Base-by-base conservation (phyloP, 2,797 vertebrate genomes). In the Mycteria americana region DNA sequence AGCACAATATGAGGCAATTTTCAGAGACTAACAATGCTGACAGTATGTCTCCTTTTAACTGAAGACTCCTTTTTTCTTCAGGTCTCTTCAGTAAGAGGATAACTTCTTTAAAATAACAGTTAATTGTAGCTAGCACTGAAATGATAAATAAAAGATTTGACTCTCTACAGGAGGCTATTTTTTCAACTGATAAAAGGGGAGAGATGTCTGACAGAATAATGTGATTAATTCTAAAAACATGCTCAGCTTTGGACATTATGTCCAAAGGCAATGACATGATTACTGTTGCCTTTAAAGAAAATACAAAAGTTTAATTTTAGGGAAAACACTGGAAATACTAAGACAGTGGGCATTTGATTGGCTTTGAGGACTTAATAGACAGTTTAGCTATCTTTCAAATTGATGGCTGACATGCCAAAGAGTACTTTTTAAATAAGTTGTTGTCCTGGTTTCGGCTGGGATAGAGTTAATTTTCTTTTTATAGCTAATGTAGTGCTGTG, bases 131-230 rank as follows among this genome's bases (percentile, higher is more conserved):
- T 83, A 86, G 89, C 60, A 48, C 37, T 79, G 87, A 85, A 93
- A 82, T 95, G 83, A 92, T 86, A 94, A 84, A 96, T 93, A 89
- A 95, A 96, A 95, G 72, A 94, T 96, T 95, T 84, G 30, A 39
- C 41, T 95, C 92, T 95, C 82, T 64, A 91, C 19, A 1, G 93
- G 94, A 95, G 60, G 43, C 77, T 95, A 67, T 97, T 97, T 96
- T 89, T 92, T 88, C 81, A 75, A 74, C 67, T 88, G 95, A 94
- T 95, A 72, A 91, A 95, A 93, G 63, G 46, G 59, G 63, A 92
- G 53, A 92, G 50, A 85, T 93, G 56, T 93, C 75, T 96, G 94
- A 95, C 94, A 96, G 85, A 93, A 93, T 97, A 97, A 97, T 96
- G 94, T 70, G 90, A 96, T 96, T 97, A 80, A 95, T 97, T 97